Evolutionary conservation across 2,888 invertebrate genomes (phyloP), one percentile per base, ranked within the genome.

Genomic region (Latrodectus hesperus): DNA sequence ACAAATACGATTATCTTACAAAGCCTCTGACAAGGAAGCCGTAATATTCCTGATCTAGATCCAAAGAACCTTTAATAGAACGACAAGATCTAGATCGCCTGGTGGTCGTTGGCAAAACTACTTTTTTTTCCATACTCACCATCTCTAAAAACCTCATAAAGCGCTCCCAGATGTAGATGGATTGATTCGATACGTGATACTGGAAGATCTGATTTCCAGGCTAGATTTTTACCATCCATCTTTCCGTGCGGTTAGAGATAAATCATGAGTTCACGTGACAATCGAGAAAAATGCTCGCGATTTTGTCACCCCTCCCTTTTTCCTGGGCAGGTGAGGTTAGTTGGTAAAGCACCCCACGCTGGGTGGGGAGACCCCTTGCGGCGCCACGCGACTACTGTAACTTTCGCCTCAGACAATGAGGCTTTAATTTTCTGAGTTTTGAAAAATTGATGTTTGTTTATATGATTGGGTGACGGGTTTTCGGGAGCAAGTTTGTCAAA

Each of bases 251-350:
- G 84, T 78, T 76, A 67, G 12, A 64, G 85, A 86, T 86, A 86
- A 86, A 86, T 86, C 85, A 86, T 70, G 38, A 68, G 70, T 64
- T 80, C 85, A 85, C 79, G 85, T 85, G 85, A 85, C 85, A 85
- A 72, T 73, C 52, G 71, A 12, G 71, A 77, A 81, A 52, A 49
- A 53, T 51, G 76, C 12, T 9, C 60, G 60, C 14, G 12, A 16
- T 68, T 51, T 74, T 55, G 64, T 51, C 64, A 52, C 76, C 76
- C 81, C 73, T 67, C 12, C 67, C 72, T 71, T 51, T 26, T 49
- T 70, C 51, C 16, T 53, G 12, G 53, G 80, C 75, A 80, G 85
- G 85, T 86, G 80, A 80, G 70, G 70, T 51, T 60, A 16, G 12
- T 60, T 12, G 60, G 12, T 6, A n/a, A 6, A 53, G 80, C 73